Evolutionary conservation across 1,140 invertebrate genomes (phyloP).

Genomic region (Dinoponera quadriceps): DNA sequence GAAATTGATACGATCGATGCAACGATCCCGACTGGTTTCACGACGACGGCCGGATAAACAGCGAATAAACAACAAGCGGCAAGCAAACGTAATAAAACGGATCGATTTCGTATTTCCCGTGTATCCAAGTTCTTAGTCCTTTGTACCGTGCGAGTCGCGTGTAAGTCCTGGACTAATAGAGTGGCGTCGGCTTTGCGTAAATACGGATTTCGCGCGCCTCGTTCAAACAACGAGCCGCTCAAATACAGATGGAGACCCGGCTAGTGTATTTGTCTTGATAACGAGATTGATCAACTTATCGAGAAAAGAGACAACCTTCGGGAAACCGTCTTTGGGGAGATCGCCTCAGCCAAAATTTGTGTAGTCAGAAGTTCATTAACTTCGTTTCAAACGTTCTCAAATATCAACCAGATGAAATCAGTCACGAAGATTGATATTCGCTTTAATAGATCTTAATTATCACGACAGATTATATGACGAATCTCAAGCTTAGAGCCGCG

Average conservation of each 20-base stretch:
- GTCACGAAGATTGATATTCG: not conserved
- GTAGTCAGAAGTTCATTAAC: no score
- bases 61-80: slow-evolving; percentile 43
- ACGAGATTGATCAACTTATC: slow-evolving; percentile 85
- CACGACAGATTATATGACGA: not conserved
- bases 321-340: not conserved
- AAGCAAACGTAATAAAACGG: slow-evolving; percentile 62
- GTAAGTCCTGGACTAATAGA: slow-evolving; percentile 77
- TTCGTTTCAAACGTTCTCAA: not conserved
- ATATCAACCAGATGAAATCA: slow-evolving; percentile 4
- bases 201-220: slow-evolving; percentile 84
- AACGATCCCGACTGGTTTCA: slow-evolving; percentile 2
- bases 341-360: not conserved
- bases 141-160: slow-evolving; percentile 56
- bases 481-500: no score
- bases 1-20: not conserved
- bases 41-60: slow-evolving; percentile 20
- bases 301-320: slow-evolving; percentile 62
- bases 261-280: slow-evolving; percentile 80
- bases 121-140: slow-evolving; percentile 81
- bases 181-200: slow-evolving; percentile 82
- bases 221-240: slow-evolving; percentile 83
- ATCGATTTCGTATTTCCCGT: slow-evolving; percentile 68
- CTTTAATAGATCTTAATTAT: not conserved
- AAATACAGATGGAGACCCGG: slow-evolving; percentile 85